A percentile compares a stretch with the other conserved stretches of the same genome.
These are phyloP conservation scores for Spheniscus humboldti DNA, from an alignment of 2,797 vertebrate species.

Conservation along the genomic window DNA sequence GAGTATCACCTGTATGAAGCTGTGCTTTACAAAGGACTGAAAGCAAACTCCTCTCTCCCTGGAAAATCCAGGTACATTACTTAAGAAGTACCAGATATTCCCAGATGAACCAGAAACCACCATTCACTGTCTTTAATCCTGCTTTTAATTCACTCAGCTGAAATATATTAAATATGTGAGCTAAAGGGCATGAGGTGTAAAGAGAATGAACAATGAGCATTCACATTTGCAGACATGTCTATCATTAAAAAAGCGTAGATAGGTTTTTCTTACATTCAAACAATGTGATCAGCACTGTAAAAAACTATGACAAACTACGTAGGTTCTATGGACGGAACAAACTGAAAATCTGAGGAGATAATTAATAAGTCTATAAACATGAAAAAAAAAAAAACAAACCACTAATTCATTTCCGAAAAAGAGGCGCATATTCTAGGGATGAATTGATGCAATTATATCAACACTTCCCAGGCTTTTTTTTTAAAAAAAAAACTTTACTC, in stretches of 20 bases:
- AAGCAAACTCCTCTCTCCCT: not conserved
- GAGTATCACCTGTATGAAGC: not conserved
- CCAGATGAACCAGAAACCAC: not conserved
- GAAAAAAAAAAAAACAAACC: not conserved
- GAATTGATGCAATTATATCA: not conserved
- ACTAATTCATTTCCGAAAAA: not conserved
- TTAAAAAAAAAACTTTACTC: too few species aligned
- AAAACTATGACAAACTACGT: not conserved
- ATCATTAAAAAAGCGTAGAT: not conserved
- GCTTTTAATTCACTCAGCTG: constrained; percentile 1
- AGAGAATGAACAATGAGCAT: constrained; percentile 1
- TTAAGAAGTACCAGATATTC: not conserved
- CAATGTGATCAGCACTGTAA: not conserved
- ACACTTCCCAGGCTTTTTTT: not conserved
- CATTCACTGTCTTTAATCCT: not conserved
- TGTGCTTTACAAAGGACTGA: not conserved
- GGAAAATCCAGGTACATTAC: not conserved
- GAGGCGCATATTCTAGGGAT: not conserved
- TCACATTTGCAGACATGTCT: not conserved
- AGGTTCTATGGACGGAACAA: not conserved
- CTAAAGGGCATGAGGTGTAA: not conserved
- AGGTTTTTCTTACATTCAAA: not conserved
- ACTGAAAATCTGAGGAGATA: not conserved
- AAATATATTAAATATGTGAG: not conserved
- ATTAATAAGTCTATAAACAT: not conserved